Evolutionary conservation across 37 sponge, comb jelly and placozoan species (phyloP), one percentile per base, ranked within the genome.

Genomic region (Lycopodina hypogea): DNA sequence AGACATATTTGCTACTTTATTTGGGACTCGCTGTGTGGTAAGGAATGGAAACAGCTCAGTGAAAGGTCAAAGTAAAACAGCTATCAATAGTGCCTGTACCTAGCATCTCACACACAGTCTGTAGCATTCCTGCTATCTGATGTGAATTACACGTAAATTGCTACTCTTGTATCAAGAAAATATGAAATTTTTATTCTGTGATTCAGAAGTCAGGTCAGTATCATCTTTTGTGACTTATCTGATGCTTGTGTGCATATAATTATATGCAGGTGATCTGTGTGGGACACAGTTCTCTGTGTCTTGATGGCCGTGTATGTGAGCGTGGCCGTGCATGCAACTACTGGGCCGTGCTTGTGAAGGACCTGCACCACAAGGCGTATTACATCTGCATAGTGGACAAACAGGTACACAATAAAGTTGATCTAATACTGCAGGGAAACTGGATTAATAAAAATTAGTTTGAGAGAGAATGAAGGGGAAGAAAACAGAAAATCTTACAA

Each of bases 21-120:
- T 86, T 68, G 87, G 87, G 30, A 68, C 67, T 6, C 87, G 79
- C n/a, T 74, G 87, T 61, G 33, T 80, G 18, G 87, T 86, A 51
- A 53, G 80, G 48, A 45, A 45, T 45, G 48, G 9, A 45, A 45
- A 45, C 48, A 45, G 48, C 9, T 45, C 8, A 45, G 48, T 45
- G 48, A 45, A 45, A 45, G 9, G 9, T 4, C 9, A 45, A 45
- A 45, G 9, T 45, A 23, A 3, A 22, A 4, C 24, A 45, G 50
- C n/a, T 45, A n/a, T n/a, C n/a, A n/a, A n/a, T n/a, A n/a, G n/a
- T n/a, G n/a, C n/a, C n/a, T n/a, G n/a, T n/a, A n/a, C n/a, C n/a
- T n/a, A n/a, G n/a, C n/a, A n/a, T n/a, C n/a, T n/a, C n/a, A n/a
- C n/a, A n/a, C n/a, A n/a, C n/a, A n/a, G n/a, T n/a, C n/a, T n/a